Base-by-base conservation (phyloP, 2,113 vertebrate genomes). In the Ardeotis arabs region DNA sequence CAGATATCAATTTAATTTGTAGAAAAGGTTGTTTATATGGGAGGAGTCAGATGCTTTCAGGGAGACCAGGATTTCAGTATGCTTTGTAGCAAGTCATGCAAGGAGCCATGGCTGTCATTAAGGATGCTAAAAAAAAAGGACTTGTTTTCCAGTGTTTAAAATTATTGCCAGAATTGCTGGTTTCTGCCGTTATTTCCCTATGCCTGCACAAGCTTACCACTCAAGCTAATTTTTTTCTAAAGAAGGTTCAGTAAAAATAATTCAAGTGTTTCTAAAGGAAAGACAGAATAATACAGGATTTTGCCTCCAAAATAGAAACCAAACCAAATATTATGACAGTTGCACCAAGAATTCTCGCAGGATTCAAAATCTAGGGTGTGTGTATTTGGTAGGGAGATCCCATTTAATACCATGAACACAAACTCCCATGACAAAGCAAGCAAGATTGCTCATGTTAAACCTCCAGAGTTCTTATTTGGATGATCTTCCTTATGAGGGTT, bases 351-450 rank as follows among this genome's bases (percentile, higher is more conserved):
- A 70, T 62, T 81, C 41, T 77, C 66, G 4, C 9, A 69, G 29
- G 33, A 68, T 53, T 73, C 45, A 85, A 41, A 90, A 79, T 59
- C 1, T 21, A 7, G 3, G 0, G 1, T 0, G 25, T 3, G 1
- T n/a, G 13, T 45, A 23, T 53, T 29, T 69, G 60, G n/a, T 1
- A 16, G 14, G 16, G 6, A 15, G 5, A 35, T 76, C 12, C 31
- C 72, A 0, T 37, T 15, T 31, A 63, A 35, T 28, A 23, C 11
- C 8, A 3, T 35, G 20, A 64, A 21, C 7, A 27, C 3, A 22
- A 2, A 6, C 67, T 77, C 28, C 13, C 12, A 23, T 39, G 39
- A 52, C 56, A 83, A 68, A 44, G 2, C 27, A 86, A 83, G 14
- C 6, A 59, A 86, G 75, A 53, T 39, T 50, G 66, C 1, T 15